Percentiles rank a stretch among this genome's conserved stretches.
phyloP scores from a whole-genome alignment of 92 coral and sea anemone genomes.

The Montipora capitata region DNA sequence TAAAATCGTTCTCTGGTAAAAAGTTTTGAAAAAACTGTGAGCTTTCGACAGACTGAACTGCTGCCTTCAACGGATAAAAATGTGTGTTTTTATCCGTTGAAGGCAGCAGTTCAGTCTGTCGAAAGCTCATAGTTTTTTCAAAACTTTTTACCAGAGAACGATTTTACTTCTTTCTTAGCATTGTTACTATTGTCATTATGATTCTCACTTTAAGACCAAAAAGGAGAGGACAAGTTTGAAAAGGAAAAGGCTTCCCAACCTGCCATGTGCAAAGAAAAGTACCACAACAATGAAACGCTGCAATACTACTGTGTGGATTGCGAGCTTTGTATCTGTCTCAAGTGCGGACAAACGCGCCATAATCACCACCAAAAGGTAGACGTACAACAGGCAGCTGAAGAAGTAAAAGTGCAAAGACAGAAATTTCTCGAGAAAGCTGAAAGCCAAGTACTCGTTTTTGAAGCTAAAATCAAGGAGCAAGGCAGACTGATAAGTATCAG shows the following conservation, averaged over 20 bases:
- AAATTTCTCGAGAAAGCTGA: background rate
- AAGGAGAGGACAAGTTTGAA: background rate
- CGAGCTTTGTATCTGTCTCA: background rate
- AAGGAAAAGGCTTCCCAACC: background rate
- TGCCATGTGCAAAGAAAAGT: conserved; percentile 4
- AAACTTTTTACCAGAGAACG: no score
- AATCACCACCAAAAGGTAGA: conserved; percentile 14
- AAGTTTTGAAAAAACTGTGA: no score
- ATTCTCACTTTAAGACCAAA: background rate
- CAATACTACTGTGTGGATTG: conserved; percentile 21
- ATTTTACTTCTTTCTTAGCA: no score
- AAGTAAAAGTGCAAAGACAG: background rate
- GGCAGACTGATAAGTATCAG: background rate
- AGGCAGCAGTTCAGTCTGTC: no score
- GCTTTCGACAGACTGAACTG: no score
- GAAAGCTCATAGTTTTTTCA: no score
- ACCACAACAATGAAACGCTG: background rate
- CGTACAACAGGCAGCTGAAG: conserved; percentile 15
- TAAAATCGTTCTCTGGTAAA: no score
- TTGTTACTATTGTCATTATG: background rate
- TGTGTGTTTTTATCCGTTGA: no score
- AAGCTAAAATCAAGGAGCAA: background rate
- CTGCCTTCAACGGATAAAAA: no score
- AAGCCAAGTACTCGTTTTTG: background rate
- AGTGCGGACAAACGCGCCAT: conserved; percentile 17